Conservation (phyloP, 1,140 invertebrate genomes). For the Ceratoteleas bidentatus region DNA sequence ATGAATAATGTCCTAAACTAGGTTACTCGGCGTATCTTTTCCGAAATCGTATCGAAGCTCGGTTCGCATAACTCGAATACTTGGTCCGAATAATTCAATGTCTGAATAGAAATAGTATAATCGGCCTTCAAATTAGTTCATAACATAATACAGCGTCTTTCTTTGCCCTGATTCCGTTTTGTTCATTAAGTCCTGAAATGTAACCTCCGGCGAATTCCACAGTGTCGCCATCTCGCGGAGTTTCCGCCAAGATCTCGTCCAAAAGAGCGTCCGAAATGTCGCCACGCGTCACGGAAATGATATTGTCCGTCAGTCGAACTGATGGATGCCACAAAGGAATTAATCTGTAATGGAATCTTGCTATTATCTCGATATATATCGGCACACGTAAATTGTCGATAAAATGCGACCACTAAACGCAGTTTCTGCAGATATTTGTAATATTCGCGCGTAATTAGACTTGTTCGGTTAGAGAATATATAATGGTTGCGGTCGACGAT, state of each 20-base stretch:
- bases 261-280: no score
- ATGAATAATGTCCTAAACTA: no score
- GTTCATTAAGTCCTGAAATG: no score
- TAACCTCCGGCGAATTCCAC: no score
- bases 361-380: slow-evolving; percentile 17
- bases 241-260: no score
- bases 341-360: slow-evolving; percentile 46
- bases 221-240: no score
- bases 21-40: no score
- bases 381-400: slow-evolving; percentile 27
- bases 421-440: slow-evolving; percentile 23
- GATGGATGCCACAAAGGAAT: slow-evolving; percentile 33
- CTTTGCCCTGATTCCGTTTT: no score
- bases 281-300: slow-evolving; percentile 33
- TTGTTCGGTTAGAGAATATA: slow-evolving; percentile 20
- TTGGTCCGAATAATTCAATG: slow-evolving; percentile 11
- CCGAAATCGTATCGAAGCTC: no score
- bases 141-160: no score
- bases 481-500: slow-evolving; percentile 2
- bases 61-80: slow-evolving; percentile 5
- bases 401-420: slow-evolving; percentile 5
- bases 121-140: slow-evolving; percentile 14
- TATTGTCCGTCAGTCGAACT: slow-evolving; percentile 27
- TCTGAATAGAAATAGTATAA: slow-evolving; percentile 15
- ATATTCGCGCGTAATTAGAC: slow-evolving; percentile 33